phyloP scores from a whole-genome alignment of 2,797 vertebrate species.

The Gadopsis marmoratus region DNA sequence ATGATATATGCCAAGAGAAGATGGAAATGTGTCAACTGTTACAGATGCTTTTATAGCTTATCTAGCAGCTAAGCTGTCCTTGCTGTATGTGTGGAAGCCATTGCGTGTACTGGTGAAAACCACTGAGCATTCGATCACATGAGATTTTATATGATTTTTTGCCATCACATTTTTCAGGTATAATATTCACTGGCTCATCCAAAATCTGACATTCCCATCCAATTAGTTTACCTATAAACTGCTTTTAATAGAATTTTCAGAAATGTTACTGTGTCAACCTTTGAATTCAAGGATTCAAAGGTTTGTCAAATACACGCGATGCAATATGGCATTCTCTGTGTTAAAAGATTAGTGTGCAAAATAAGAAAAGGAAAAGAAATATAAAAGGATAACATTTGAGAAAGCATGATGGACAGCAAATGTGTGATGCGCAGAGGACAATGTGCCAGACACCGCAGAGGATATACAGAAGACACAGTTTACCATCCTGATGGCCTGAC shows the following conservation, averaged over 20 bases:
- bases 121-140: no score
- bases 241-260: not conserved
- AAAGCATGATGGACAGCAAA: no score
- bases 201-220: not conserved
- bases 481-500: not conserved
- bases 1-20: conserved; percentile 11
- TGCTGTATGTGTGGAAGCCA: not conserved
- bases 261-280: not conserved
- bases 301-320: not conserved
- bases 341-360: not conserved
- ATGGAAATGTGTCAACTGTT: conserved; percentile 9
- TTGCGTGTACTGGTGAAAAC: not conserved
- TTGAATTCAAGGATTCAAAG: not conserved
- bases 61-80: not conserved
- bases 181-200: not conserved
- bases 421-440: not conserved
- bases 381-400: no score
- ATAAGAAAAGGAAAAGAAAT: not conserved
- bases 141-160: not conserved
- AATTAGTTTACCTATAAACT: not conserved
- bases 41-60: not conserved
- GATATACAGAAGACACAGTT: not conserved
- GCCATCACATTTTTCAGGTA: not conserved
- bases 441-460: not conserved
- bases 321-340: not conserved